Conservation (phyloP, 1,140 invertebrate species). For the Paramacrobiotus metropolitanus region DNA sequence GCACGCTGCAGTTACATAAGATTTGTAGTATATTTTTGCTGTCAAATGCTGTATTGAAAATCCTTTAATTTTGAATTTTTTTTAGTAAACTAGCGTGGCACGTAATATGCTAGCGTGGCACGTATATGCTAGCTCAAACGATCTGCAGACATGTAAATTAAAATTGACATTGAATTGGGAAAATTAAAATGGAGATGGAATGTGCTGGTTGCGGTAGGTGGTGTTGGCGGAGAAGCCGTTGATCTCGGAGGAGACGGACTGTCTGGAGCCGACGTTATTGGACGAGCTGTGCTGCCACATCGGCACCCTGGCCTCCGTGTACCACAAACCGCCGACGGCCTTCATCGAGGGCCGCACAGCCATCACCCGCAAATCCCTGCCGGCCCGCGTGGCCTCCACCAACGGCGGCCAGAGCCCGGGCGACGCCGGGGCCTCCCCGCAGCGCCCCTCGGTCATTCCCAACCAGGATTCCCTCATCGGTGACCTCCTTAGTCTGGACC, state of each 20-base stretch:
- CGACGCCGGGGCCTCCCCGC: conserved; percentile 16
- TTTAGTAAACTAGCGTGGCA: too few species aligned
- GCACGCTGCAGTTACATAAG: too few species aligned
- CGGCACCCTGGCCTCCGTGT: conserved; percentile 88
- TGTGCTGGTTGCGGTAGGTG: too few species aligned
- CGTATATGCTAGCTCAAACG: too few species aligned
- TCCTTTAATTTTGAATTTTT: too few species aligned
- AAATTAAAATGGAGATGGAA: too few species aligned
- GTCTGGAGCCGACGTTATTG: conserved; percentile 84
- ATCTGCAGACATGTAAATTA: too few species aligned
- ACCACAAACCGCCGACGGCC: conserved; percentile 94
- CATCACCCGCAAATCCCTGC: conserved; percentile 20
- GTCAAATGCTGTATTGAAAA: too few species aligned
- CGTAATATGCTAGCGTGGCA: too few species aligned
- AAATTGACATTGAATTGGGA: too few species aligned
- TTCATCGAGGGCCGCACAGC: conserved; percentile 65
- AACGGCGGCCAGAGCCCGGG: background rate
- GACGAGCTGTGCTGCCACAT: conserved; percentile 99
- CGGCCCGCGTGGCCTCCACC: conserved; percentile 11
- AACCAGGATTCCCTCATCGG: conserved; percentile 82
- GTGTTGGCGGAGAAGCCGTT: conserved; percentile 98
- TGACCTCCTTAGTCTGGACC: conserved; percentile 86
- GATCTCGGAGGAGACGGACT: conserved; percentile 96
- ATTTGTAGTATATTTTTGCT: too few species aligned
- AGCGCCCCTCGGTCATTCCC: conserved; percentile 45